Evolutionary conservation across 2,888 invertebrate species (phyloP), one percentile per base, ranked within the genome.

Genomic region (Hetaerina titia): DNA sequence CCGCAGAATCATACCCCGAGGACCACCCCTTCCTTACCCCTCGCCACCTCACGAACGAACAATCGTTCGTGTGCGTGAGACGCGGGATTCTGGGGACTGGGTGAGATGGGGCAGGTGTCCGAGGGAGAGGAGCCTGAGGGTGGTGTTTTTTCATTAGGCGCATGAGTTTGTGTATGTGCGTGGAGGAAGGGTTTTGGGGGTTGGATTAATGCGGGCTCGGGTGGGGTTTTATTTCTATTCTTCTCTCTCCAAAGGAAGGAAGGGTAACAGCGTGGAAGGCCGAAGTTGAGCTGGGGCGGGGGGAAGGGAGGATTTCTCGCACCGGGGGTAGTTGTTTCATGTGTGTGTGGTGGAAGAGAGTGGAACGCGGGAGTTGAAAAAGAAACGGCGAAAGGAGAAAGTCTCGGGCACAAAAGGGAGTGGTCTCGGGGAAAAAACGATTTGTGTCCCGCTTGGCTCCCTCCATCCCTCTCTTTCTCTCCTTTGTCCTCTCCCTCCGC

Each of bases 391-490:
- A 25, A 8, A n/a, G 56, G 89, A 89, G 89, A 89, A 89, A 89
- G 89, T 89, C 57, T 58, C n/a, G 22, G 57, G 31, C 63, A 69
- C n/a, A 31, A 57, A 89, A 90, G 88, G 64, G 88, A 89, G 87
- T 17, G 89, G 60, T 95, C 88, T 63, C 25, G 31, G 17, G 58
- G 89, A 63, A 87, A 56, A 31, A 90, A 60, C n/a, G 25, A 95
- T 81, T 88, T 87, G n/a, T 56, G 9, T 45, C 92, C 64, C 63
- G 6, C 92, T 45, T 64, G 64, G 22, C 64, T 63, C 8, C 31
- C 7, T 25, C 17, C n/a, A 25, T 63, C 9, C 57, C 92, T 60
- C 95, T 94, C 94, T 89, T 95, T 95, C 89, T 94, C 74, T 11
- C 69, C 45, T 89, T 31, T 95, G 25, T 90, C 45, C 90, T 94